These are phyloP conservation scores for Tapirus indicus DNA, from an alignment of 2,797 vertebrate genomes.

Conservation along the genomic window DNA sequence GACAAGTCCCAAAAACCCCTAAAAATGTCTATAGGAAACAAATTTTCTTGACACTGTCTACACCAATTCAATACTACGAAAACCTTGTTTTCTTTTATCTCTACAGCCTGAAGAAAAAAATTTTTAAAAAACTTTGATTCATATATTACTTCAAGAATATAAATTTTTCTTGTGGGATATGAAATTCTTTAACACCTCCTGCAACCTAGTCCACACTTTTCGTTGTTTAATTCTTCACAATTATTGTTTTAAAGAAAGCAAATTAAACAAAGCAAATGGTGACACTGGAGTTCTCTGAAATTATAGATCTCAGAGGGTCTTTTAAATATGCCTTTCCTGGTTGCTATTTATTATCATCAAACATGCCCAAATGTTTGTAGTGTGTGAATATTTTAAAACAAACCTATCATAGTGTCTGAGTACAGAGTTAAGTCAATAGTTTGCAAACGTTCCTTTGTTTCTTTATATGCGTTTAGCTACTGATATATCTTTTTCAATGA, in stretches of 20 bases:
- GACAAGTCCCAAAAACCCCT: neutral
- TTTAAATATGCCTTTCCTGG: constrained; percentile 72
- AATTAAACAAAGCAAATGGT: constrained; percentile 62
- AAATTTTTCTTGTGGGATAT: neutral
- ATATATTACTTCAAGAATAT: constrained; percentile 30
- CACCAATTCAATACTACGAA: neutral
- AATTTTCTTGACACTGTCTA: neutral
- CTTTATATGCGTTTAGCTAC: constrained; percentile 69
- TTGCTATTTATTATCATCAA: constrained; percentile 82
- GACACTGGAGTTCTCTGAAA: constrained; percentile 20
- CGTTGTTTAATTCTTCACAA: constrained; percentile 53
- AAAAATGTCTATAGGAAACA: constrained; percentile 34
- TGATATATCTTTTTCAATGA: constrained; percentile 52
- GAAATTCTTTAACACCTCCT: constrained; percentile 44
- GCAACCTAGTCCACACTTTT: neutral
- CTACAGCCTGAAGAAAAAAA: neutral
- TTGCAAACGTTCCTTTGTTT: constrained; percentile 62
- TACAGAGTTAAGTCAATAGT: constrained; percentile 78
- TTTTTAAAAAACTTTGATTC: neutral
- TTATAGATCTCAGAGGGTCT: constrained; percentile 57
- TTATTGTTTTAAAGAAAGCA: constrained; percentile 65
- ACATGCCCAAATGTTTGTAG: constrained; percentile 79
- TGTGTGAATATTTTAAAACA: constrained; percentile 83
- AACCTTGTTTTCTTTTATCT: neutral
- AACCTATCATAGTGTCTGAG: constrained; percentile 71